Base-by-base conservation (phyloP, 2,888 invertebrate genomes). In the Anarsia innoxiella region DNA sequence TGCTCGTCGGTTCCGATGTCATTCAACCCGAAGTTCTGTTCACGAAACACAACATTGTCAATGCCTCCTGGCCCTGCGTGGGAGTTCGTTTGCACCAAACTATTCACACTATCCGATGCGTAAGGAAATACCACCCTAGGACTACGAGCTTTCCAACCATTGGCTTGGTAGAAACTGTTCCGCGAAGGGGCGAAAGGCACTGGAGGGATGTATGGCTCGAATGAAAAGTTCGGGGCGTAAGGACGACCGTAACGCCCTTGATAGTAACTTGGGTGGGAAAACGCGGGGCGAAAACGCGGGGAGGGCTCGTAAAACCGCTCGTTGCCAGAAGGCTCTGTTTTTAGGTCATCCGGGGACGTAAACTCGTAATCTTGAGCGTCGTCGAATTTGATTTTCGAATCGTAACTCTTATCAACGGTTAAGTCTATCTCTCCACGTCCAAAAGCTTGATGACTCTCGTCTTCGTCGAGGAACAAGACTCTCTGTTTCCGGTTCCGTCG, bases 21-120 rank as follows among this genome's bases (percentile, higher is more conserved):
- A 46, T 86, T 88, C 35, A 87, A 61, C 46, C 87, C 88, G 48
- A 88, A 88, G 61, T 82, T 88, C 56, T 87, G 88, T 48, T 89
- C 89, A 58, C 89, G 86, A 49, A 80, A 85, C 71, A 85, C 80
- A 1, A 86, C 80, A 61, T 84, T 86, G 53, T 86, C 84, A 36
- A 54, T 42, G 9, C 48, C 51, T 19, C 64, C 70, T 0, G 76
- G 70, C 8, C 66, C 75, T 0, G 69, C 79, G 40, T 86, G 85
- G 0, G 83, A 79, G 46, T 85, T 86, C 0, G 84, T 83, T 37
- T 77, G 77, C 42, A 83, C 72, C 19, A 35, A 10, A 23, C 72
- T 62, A 48, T 73, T 77, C 9, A 60, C 63, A 56, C 57, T 75
- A 4, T 78, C 77, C 1, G 80, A 56, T 1, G 73, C 70, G 45